Evolutionary conservation across 2,797 vertebrate genomes (phyloP), one percentile per base, ranked within the genome.

Genomic region (Brotula barbata): DNA sequence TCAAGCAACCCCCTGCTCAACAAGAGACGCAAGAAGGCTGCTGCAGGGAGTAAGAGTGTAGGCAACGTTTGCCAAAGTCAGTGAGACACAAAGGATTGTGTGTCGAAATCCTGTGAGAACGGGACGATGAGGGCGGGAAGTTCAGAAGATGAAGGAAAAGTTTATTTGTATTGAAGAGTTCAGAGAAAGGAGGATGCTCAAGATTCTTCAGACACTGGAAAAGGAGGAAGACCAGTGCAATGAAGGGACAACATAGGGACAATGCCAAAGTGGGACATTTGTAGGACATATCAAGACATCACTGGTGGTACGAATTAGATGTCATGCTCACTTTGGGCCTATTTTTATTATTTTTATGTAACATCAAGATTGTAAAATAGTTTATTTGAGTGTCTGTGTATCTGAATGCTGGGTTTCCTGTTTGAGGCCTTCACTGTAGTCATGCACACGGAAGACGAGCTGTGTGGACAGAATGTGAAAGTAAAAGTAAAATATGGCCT

Each of bases 1-100:
- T 98, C 97, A 64, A 99, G 92, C 89, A 99, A 99, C 86, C 93
- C 93, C 6, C 93, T 98, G 19, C 93, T 98, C 77, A 96, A 96
- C 90, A 98, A 98, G 84, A 92, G 97, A 45, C 94, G 97, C 55
- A 98, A 97, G 89, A 99, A 96, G 84, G 95, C 96, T 2, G 93
- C 93, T 0, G 91, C 93, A 0, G 80, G 92, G 8, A 89, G 89
- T 51, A 91, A 91, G 71, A 83, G 89, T 0, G 86, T 90, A 0
- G 89, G 86, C 60, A 89, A 92, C 0, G 93, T 95, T 67, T 98
- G 97, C 81, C 97, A 94, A 72, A 98, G 94, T 84, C 97, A 99
- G 73, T 97, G 77, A 91, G 43, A 68, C 58, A 14, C 78, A 21
- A 33, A 65, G 60, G 59, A 49, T 34, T 78, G 82, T 0, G 50